Percentiles rank a stretch among this genome's conserved stretches.
phyloP scores from a whole-genome alignment of 92 coral and sea anemone species.

The Paramuricea clavata region DNA sequence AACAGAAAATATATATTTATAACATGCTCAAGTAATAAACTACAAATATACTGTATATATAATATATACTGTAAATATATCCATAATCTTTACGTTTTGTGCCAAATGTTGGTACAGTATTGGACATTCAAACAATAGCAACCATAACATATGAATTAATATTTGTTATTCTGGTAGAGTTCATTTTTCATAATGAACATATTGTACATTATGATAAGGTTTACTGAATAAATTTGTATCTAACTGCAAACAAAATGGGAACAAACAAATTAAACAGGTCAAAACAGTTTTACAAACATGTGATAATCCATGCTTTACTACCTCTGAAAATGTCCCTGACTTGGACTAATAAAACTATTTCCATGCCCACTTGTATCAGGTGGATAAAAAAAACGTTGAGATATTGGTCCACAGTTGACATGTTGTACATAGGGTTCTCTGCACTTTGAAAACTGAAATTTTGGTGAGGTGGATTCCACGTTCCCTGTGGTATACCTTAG shows the following conservation, averaged over 20 bases:
- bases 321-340: neutral
- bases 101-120: no score
- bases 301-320: neutral
- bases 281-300: neutral
- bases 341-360: neutral
- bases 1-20: no score
- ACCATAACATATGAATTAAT: no score
- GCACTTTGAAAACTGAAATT: neutral
- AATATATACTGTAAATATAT: no score
- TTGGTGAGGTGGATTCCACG: neutral
- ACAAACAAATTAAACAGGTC: neutral
- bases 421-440: constrained; percentile 1
- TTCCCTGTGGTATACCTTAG: neutral
- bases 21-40: no score
- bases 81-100: no score
- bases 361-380: neutral
- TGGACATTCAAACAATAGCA: neutral
- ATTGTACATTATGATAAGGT: no score
- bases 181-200: no score
- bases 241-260: neutral
- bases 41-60: no score
- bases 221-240: neutral
- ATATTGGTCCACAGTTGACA: neutral
- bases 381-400: neutral
- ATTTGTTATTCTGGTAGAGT: no score